A percentile compares a stretch with the other conserved stretches of the same genome.
Evolutionary conservation across 2,888 invertebrate genomes (phyloP).

Genomic region (Sinohyriopsis cumingii): DNA sequence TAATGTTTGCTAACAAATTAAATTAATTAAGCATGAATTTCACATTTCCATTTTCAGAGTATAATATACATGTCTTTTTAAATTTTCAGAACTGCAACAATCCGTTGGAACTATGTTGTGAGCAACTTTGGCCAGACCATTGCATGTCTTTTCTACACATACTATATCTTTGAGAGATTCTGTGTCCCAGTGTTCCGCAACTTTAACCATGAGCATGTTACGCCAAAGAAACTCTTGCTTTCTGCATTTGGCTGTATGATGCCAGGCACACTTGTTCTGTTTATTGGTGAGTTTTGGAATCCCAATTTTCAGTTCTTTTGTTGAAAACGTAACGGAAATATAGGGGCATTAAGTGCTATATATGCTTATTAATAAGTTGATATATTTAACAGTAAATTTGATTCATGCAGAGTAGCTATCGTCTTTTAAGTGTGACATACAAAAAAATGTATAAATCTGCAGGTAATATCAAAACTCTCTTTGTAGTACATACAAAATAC

Average conservation of each 20-base stretch:
- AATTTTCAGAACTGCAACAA: constrained; percentile 79
- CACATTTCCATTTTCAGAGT: not conserved
- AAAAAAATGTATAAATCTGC: too few species aligned
- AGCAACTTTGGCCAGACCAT: constrained; percentile 83
- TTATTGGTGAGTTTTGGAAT: constrained; percentile 60
- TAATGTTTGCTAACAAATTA: too few species aligned
- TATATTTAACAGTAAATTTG: too few species aligned
- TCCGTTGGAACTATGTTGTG: constrained; percentile 83
- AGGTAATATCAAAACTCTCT: too few species aligned
- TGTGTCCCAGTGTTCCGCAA: constrained; percentile 79
- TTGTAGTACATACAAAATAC: too few species aligned
- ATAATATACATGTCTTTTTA: not conserved
- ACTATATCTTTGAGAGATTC: constrained; percentile 86
- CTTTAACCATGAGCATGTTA: constrained; percentile 68
- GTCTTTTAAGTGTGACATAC: too few species aligned
- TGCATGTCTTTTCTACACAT: constrained; percentile 85
- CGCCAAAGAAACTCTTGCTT: constrained; percentile 70
- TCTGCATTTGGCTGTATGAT: constrained; percentile 83
- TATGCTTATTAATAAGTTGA: too few species aligned
- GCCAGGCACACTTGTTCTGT: constrained; percentile 77
- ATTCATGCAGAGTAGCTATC: too few species aligned
- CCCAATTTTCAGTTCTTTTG: not conserved
- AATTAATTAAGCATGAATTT: too few species aligned
- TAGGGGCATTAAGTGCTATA: too few species aligned
- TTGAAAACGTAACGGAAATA: too few species aligned